Conservation (phyloP, 2,113 vertebrate genomes). For the Notarius quadriscutis region DNA sequence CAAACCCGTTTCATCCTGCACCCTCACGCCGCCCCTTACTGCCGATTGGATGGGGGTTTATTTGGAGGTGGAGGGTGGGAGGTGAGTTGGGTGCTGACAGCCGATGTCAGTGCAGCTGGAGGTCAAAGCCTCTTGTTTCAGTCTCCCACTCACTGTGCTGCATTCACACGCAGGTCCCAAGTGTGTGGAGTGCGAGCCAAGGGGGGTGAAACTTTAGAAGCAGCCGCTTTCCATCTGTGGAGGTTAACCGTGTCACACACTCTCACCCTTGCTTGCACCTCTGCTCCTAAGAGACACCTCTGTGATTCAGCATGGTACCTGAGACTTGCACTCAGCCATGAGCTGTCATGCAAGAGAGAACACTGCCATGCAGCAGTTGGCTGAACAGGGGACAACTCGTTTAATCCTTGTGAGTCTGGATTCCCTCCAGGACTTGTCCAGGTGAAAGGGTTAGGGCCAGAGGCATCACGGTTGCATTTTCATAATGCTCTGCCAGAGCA, state of each 20-base stretch:
- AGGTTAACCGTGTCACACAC: conserved; percentile 72
- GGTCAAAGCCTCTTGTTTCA: conserved; percentile 74
- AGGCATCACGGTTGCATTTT: conserved; percentile 24
- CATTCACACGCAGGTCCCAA: conserved; percentile 51
- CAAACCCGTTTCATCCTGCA: conserved; percentile 52
- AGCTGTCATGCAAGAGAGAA: conserved; percentile 34
- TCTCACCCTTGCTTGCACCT: conserved; percentile 59
- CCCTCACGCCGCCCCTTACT: conserved; percentile 40
- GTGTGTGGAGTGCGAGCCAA: conserved; percentile 46
- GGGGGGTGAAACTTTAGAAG: conserved; percentile 69
- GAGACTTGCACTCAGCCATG: conserved; percentile 44
- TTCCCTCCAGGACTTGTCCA: conserved; percentile 49
- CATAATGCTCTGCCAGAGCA: neutral
- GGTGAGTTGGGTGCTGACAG: conserved; percentile 61
- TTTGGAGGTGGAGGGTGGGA: conserved; percentile 49
- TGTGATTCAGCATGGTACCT: conserved; percentile 59
- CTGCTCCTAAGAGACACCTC: conserved; percentile 68
- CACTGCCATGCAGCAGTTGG: conserved; percentile 31
- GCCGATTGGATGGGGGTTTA: conserved; percentile 42
- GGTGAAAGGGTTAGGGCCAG: conserved; percentile 45
- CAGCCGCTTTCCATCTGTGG: conserved; percentile 67
- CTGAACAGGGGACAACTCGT: neutral
- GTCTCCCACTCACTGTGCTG: conserved; percentile 60
- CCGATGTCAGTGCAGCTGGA: conserved; percentile 68
- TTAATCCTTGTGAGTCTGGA: conserved; percentile 40